Base-by-base conservation (phyloP, 2,797 vertebrate species). In the Pyrocephalus nanus region DNA sequence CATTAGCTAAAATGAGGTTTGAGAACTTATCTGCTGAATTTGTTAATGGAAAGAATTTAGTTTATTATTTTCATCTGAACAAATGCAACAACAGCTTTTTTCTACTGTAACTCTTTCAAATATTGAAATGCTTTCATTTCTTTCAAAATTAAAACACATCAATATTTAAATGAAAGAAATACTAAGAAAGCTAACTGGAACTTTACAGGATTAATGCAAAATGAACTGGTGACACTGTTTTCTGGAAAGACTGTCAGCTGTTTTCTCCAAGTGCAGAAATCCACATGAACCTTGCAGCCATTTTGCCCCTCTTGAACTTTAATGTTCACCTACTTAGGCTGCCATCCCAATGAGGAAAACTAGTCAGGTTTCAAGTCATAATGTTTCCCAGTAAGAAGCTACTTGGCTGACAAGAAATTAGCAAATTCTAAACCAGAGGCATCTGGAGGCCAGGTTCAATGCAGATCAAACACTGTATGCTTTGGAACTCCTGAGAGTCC, bases 1-100 rank as follows among this genome's bases (percentile, higher is more conserved):
- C 30, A 83, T 88, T 96, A 93, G 19, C 20, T 90, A 93, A 97
- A 97, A 92, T 79, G 62, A 38, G 8, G 87, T 97, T 96, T 93
- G 70, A 96, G 71, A 92, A 88, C n/a, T 92, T 26, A 86, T 94
- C 88, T 95, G 70, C 47, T 93, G 51, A 86, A 76, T 81, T 66
- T 90, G 30, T 62, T 78, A 66, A 90, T 57, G 45, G 53, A 92
- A 93, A 93, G 7, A 12, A 32, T 89, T 91, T 38, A 34, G 13
- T 69, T 95, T 90, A 66, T 81, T 82, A 72, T 90, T 90, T 92
- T 94, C 23, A 75, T 79, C 43, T 79, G 54, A n/a, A 72, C 30
- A 86, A 95, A 92, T 34, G 5, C 62, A 84, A 22, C 25, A 79
- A 3, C 19, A 77, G 15, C 3, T 60, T 78, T 92, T 50, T 66